Percentiles rank a stretch among this genome's conserved stretches.
Conservation (phyloP, 2,797 vertebrate genomes). For the Peromyscus attwateri region DNA sequence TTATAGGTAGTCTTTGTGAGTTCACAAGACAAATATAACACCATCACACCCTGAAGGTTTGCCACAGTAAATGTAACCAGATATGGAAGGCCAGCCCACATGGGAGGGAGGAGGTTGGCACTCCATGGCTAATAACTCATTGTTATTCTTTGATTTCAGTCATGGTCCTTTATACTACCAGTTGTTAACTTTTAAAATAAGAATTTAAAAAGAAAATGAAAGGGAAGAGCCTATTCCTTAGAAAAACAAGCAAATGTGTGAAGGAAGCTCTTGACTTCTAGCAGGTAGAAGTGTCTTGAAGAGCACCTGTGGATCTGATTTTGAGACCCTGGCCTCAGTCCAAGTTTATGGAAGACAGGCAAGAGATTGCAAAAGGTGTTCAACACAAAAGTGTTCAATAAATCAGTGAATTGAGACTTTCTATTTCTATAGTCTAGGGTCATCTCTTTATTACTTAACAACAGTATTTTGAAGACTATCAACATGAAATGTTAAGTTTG, state of each 20-base stretch:
- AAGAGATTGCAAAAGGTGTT: neutral
- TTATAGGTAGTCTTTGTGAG: neutral
- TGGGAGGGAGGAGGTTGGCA: neutral
- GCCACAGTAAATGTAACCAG: neutral
- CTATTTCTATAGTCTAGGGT: neutral
- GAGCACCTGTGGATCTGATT: neutral
- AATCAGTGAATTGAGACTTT: neutral
- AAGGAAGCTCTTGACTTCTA: neutral
- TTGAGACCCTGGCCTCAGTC: neutral
- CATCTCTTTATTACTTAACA: neutral
- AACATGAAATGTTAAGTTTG: neutral
- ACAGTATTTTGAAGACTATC: neutral
- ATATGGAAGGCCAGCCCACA: too few relatives aligned
- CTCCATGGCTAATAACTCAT: neutral
- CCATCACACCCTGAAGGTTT: neutral
- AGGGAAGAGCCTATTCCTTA: neutral
- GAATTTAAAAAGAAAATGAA: neutral
- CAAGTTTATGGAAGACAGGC: neutral
- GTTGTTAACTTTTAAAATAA: slow-evolving; percentile 54
- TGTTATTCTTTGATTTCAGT: slow-evolving; percentile 40
- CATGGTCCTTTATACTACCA: neutral
- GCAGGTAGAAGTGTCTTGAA: neutral
- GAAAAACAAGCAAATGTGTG: neutral
- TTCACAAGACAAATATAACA: neutral
- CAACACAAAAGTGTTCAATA: neutral